Conservation (phyloP, 2,113 vertebrate species). For the Lanius ludovicianus region DNA sequence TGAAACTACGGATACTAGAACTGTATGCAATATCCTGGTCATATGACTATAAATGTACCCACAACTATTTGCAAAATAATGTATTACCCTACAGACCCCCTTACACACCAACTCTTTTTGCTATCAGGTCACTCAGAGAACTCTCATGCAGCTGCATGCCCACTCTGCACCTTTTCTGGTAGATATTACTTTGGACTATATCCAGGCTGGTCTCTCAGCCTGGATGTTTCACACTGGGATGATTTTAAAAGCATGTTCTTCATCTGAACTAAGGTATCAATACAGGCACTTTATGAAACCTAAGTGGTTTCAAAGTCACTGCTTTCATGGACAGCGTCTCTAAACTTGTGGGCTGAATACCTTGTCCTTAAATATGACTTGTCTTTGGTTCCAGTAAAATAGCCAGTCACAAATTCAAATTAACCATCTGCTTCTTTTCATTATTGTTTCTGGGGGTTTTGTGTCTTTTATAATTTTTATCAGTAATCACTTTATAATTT, state of each 20-base stretch:
- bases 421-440: not conserved
- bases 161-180: not conserved
- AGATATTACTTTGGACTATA: not conserved
- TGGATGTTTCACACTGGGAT: not conserved
- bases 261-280: not conserved
- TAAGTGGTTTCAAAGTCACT: not conserved
- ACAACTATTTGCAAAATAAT: not conserved
- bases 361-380: not conserved
- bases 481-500: not conserved
- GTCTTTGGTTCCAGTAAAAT: not conserved
- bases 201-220: not conserved
- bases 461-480: not conserved
- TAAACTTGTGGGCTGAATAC: not conserved
- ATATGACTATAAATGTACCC: not conserved
- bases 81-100: not conserved
- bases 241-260: not conserved
- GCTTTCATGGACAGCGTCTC: not conserved
- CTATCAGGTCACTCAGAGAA: not conserved
- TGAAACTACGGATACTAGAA: not conserved
- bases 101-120: not conserved
- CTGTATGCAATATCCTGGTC: not conserved
- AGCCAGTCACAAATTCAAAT: not conserved
- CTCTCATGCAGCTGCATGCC: not conserved
- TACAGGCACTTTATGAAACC: not conserved
- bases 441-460: not conserved